Conservation (phyloP, 2,113 vertebrate species). For the Aldabrachelys gigantea region DNA sequence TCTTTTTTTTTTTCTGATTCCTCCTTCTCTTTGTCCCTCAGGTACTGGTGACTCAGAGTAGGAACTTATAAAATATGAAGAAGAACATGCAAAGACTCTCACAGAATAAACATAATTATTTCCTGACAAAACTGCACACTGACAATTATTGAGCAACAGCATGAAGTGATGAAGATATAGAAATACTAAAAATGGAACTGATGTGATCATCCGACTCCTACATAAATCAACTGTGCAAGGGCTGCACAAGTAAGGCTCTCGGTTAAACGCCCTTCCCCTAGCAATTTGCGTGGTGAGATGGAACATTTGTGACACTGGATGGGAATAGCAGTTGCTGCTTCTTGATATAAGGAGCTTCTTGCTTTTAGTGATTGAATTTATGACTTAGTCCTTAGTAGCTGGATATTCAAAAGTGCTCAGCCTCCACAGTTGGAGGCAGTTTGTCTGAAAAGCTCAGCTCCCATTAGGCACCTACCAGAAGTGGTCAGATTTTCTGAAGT, state of each 20-base stretch:
- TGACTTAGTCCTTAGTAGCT: background rate
- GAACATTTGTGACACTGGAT: background rate
- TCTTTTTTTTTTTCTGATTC: slow-evolving; percentile 30
- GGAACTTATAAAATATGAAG: slow-evolving; percentile 58
- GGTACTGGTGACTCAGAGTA: slow-evolving; percentile 47
- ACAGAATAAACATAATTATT: slow-evolving; percentile 64
- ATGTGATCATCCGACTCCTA: slow-evolving; percentile 40
- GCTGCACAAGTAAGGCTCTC: slow-evolving; percentile 23
- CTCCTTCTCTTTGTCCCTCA: slow-evolving; percentile 35
- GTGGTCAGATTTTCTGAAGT: background rate
- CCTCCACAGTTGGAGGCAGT: background rate
- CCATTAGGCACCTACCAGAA: background rate
- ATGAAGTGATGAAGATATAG: slow-evolving; percentile 39
- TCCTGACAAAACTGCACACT: slow-evolving; percentile 44
- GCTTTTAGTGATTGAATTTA: background rate
- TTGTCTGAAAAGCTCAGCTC: background rate
- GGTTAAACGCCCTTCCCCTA: background rate
- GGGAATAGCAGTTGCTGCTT: background rate
- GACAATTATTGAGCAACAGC: slow-evolving; percentile 35
- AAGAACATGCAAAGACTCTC: slow-evolving; percentile 46
- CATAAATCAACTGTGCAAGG: slow-evolving; percentile 26
- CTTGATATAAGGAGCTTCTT: background rate
- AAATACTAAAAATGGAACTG: slow-evolving; percentile 54
- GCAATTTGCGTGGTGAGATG: background rate
- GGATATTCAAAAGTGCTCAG: background rate